Percentiles rank a stretch among this genome's conserved stretches.
These are phyloP conservation scores for Cossypha heuglini DNA, from an alignment of 2,797 vertebrate genomes.

Conservation along the genomic window DNA sequence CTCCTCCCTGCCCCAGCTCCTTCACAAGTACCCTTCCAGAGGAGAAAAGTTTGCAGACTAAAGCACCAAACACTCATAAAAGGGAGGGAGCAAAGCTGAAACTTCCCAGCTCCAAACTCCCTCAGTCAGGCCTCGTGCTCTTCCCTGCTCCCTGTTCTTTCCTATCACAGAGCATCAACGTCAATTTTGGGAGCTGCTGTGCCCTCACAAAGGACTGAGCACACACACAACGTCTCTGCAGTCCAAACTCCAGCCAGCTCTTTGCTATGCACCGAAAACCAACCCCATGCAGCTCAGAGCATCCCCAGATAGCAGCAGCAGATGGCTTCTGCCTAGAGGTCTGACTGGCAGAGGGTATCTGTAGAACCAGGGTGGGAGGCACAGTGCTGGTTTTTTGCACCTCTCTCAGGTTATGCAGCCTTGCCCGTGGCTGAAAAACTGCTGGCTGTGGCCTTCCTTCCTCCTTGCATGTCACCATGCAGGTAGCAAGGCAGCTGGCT, in stretches of 20 bases:
- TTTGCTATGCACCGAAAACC: neutral
- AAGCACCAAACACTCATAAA: neutral
- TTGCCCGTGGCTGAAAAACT: accelerated
- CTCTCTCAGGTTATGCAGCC: neutral
- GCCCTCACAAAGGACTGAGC: neutral
- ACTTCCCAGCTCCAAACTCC: neutral
- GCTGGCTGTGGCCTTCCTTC: neutral
- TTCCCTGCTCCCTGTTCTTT: neutral
- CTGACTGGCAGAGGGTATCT: conserved; percentile 9
- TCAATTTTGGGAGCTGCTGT: neutral
- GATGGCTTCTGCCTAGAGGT: conserved; percentile 37
- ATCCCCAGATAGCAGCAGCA: neutral
- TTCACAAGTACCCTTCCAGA: neutral
- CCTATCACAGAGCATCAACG: accelerated
- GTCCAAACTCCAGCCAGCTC: conserved; percentile 2
- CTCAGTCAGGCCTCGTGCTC: neutral
- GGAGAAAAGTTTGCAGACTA: neutral
- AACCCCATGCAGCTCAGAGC: neutral
- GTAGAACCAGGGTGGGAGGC: neutral
- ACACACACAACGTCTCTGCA: neutral
- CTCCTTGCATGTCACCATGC: conserved; percentile 50
- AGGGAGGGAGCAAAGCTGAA: neutral
- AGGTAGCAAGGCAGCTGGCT: conserved; percentile 47
- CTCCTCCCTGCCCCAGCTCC: neutral
- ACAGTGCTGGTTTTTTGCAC: neutral